Evolutionary conservation across 2,797 vertebrate species (phyloP), one percentile per base, ranked within the genome.

Genomic region (Ptychadena robeensis): DNA sequence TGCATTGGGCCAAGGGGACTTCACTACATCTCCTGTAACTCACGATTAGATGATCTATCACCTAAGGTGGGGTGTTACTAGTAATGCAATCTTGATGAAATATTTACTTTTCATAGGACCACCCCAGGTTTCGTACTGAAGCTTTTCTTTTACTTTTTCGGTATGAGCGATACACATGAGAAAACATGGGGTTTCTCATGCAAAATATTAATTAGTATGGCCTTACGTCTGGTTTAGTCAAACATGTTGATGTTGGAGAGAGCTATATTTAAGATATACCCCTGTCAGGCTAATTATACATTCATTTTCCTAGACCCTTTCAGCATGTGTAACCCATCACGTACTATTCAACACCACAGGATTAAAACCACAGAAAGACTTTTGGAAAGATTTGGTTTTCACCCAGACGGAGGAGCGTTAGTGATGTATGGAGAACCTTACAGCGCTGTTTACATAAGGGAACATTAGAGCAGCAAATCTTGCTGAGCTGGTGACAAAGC

Each of bases 211-310:
- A 81, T 64, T 85, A 74, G 70, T 82, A 18, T 74, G 79, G 35
- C 81, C 82, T 85, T 82, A 22, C 85, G 27, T 77, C 32, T 71
- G 86, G 22, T 68, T 81, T 28, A 75, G 86, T 9, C 27, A 67
- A 57, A 86, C 84, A 18, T 79, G 59, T 85, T 88, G 85, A 81
- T 79, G 85, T 38, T 78, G 59, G 71, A 82, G 7, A 25, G 66
- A 53, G 80, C 38, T 82, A n/a, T 32, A 83, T 85, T 40, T 38
- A 77, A 81, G 87, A 86, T 28, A 22, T 86, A 78, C 30, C 2
- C 59, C 57, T 1, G 80, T 57, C 48, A 63, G 37, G 65, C 35
- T 68, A 85, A 59, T 65, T 80, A 81, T 82, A 1, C 82, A 77
- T 84, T 82, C 40, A 66, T 81, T 82, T 74, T 79, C 27, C 57